Percentiles rank a stretch among this genome's conserved stretches.
These are phyloP conservation scores for Bucorvus abyssinicus DNA, from an alignment of 2,797 vertebrate genomes.

Conservation along the genomic window DNA sequence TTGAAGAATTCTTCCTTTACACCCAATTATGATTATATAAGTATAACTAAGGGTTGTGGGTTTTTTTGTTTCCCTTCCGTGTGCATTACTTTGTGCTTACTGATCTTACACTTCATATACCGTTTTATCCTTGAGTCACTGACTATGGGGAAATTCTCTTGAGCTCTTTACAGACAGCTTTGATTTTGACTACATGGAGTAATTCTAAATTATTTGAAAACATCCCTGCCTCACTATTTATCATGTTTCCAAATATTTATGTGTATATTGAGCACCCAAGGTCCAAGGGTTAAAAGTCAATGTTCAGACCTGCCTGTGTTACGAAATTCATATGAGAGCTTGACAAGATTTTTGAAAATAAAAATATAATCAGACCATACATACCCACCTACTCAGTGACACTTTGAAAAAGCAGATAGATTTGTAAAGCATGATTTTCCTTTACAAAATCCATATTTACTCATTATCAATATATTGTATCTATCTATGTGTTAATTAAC, in stretches of 20 bases:
- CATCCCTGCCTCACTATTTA: not conserved
- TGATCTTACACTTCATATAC: not conserved
- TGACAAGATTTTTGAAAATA: not conserved
- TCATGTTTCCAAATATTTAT: not conserved
- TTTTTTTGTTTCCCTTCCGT: not conserved
- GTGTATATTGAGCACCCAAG: not conserved
- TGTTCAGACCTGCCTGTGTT: not conserved
- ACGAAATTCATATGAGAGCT: not conserved
- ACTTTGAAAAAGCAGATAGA: not conserved
- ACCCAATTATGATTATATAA: not conserved
- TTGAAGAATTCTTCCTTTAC: not conserved
- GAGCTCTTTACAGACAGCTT: not conserved
- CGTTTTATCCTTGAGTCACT: not conserved
- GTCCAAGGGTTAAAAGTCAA: not conserved
- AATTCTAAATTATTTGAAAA: not conserved
- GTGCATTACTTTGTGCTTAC: not conserved
- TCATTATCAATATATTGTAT: not conserved
- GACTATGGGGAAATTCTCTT: not conserved
- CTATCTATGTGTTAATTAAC: not conserved
- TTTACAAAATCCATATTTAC: not conserved
- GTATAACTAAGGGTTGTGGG: not conserved
- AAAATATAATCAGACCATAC: not conserved
- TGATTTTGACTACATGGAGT: not conserved
- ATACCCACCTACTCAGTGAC: not conserved
- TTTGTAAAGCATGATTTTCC: not conserved